Evolutionary conservation across 2,888 invertebrate genomes (phyloP), one percentile per base, ranked within the genome.

Genomic region (Leptinotarsa haldemani): DNA sequence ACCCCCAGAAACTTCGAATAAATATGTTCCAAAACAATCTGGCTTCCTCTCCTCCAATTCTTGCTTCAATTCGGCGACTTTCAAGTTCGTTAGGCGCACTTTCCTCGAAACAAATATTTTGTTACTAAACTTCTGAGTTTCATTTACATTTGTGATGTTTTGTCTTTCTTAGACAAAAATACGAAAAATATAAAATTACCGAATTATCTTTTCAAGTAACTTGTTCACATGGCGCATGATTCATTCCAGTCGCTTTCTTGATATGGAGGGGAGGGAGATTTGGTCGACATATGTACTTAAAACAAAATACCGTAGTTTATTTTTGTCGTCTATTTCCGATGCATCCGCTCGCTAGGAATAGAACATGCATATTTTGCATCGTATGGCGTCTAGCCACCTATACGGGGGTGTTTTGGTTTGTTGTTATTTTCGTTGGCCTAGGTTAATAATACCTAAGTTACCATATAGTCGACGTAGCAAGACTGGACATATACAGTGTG

Each of bases 331-430:
- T 75, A 75, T 75, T 75, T 75, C 75, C 75, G 75, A 75, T 75
- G 72, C 70, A 75, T 75, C 72, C 72, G 72, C 69, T 30, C 65
- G 71, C 71, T 73, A 71, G 70, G 71, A 75, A 77, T 77, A 75
- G 75, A 75, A 75, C 71, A 47, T 64, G 70, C 77, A 77, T 77
- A 77, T 77, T 77, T 77, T 74, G 74, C 77, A 73, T 77, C 77
- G 73, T 70, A 47, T 65, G 73, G 70, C 77, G 77, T 77, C 77
- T 77, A 75, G 77, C 70, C 74, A 50, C 16, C 5, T n/a, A 20
- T 75, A 72, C 72, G 65, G 18, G 75, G 72, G 70, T 46, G 30
- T 18, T 63, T 47, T 50, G 22, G 16, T 70, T 50, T 30, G 61
- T 61, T 61, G 61, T 61, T 25, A 58, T 58, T 58, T 58, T 25